A percentile compares a stretch with the other conserved stretches of the same genome.
phyloP scores from a whole-genome alignment of 2,113 vertebrate species.

The Petrocephalus zakoni region DNA sequence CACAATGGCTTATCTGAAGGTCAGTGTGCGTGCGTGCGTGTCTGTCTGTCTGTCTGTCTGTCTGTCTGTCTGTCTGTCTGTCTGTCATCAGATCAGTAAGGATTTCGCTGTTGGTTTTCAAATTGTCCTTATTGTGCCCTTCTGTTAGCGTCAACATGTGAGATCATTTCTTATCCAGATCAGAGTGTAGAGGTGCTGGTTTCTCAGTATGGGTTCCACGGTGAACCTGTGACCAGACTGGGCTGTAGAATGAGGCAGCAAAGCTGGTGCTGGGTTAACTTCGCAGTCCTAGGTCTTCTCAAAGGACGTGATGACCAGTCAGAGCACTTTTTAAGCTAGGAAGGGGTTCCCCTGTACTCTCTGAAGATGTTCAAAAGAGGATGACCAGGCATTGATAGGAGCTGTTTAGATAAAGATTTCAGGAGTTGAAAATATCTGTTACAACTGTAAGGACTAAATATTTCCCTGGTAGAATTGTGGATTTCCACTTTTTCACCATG shows the following conservation, averaged over 20 bases:
- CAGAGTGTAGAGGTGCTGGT: neutral
- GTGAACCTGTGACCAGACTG: neutral
- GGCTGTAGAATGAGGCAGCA: neutral
- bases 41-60: neutral
- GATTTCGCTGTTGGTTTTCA: too few relatives aligned
- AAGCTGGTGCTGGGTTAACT: neutral
- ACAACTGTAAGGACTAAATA: neutral
- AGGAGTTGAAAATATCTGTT: neutral
- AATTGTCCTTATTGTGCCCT: neutral
- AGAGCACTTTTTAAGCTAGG: neutral
- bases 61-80: too few relatives aligned
- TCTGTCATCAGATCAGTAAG: too few relatives aligned
- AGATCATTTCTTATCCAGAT: neutral
- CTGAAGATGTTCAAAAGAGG: neutral
- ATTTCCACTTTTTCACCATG: neutral
- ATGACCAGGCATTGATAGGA: neutral
- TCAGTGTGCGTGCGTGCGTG: slow-evolving; percentile 44
- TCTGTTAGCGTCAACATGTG: neutral
- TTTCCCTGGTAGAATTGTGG: neutral
- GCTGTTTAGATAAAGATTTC: neutral
- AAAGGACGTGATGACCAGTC: neutral
- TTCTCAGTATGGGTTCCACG: neutral
- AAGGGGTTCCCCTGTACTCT: neutral
- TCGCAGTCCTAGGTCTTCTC: neutral
- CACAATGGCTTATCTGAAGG: slow-evolving; percentile 99